Evolutionary conservation across 2,113 vertebrate genomes (phyloP).

Genomic region (Thryonomys swinderianus): DNA sequence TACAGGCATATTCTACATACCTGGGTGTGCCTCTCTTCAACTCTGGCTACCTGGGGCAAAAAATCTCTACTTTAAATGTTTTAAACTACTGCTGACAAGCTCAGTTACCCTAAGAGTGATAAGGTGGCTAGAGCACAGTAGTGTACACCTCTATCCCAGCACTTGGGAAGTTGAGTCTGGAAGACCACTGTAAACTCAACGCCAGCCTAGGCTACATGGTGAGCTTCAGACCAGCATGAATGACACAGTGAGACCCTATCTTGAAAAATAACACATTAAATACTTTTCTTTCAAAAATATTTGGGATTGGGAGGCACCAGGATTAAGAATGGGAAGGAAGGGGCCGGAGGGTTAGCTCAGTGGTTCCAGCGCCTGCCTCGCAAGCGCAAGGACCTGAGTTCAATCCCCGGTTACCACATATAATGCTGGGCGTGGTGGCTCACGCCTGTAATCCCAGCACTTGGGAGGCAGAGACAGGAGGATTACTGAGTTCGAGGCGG

Average conservation of each 20-base stretch:
- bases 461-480: no score
- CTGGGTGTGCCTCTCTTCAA: background rate
- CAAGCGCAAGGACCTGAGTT: no score
- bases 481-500: no score
- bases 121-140: background rate
- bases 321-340: background rate
- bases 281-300: constrained; percentile 24
- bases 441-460: no score
- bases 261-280: background rate
- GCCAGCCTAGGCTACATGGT: background rate
- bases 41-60: background rate
- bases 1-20: background rate
- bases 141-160: background rate
- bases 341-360: no score
- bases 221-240: background rate
- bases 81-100: background rate
- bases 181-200: background rate
- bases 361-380: no score
- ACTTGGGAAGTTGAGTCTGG: background rate
- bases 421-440: no score
- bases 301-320: background rate
- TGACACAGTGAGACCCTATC: background rate
- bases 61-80: constrained; percentile 20
- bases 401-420: no score
- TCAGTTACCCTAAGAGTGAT: background rate